Conservation (phyloP, 2,888 invertebrate species). For the Hydrotaea cyrtoneurina region DNA sequence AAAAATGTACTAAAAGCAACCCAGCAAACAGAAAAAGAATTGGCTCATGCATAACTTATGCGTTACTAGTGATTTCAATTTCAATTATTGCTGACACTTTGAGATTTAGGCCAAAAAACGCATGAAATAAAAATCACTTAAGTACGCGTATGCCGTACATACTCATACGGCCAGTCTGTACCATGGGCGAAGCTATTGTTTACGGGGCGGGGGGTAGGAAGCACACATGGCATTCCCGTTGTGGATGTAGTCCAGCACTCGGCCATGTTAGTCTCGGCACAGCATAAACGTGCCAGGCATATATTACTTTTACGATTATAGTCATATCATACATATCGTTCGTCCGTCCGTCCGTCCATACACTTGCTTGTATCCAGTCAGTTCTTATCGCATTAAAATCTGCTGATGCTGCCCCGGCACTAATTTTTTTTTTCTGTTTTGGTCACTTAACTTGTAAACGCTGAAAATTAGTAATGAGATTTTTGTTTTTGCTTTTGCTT, state of each 20-base stretch:
- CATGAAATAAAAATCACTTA: conserved; percentile 61
- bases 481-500: no score
- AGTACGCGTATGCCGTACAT: conserved; percentile 33
- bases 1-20: no score
- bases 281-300: conserved; percentile 60
- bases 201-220: background rate
- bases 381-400: conserved; percentile 62
- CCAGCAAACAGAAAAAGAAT: conserved; percentile 21
- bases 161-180: background rate
- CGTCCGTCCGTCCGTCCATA: background rate
- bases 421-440: conserved; percentile 11
- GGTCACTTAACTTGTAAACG: conserved; percentile 47
- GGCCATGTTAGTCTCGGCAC: no score
- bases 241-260: no score
- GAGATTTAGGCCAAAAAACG: conserved; percentile 64
- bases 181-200: background rate
- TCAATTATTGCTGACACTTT: conserved; percentile 66
- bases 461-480: conserved; percentile 42
- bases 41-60: conserved; percentile 52
- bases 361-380: conserved; percentile 38
- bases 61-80: conserved; percentile 56
- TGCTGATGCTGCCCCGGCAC: conserved; percentile 56
- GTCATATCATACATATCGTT: conserved; percentile 1
- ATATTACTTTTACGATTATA: conserved; percentile 38
- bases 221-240: background rate